These are phyloP conservation scores for Drosophila rellima DNA, from an alignment of 2,888 invertebrate genomes.

Conservation along the genomic window DNA sequence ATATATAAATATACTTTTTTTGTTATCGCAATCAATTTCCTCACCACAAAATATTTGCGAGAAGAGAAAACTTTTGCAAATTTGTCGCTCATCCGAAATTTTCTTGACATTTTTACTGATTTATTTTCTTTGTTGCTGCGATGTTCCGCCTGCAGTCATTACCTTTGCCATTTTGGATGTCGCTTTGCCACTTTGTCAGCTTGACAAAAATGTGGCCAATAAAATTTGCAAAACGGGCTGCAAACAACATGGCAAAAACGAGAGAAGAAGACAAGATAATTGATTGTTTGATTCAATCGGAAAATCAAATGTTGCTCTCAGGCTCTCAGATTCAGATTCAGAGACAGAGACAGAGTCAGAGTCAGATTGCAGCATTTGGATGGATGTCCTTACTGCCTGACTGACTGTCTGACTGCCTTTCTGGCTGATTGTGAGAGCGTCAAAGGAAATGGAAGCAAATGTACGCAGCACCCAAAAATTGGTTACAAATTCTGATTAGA, in stretches of 20 bases:
- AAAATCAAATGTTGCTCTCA: constrained; percentile 73
- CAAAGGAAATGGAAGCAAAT: constrained; percentile 71
- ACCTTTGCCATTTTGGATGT: constrained; percentile 30
- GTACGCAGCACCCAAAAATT: constrained; percentile 71
- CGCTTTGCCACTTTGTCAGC: constrained; percentile 39
- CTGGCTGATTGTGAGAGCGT: constrained; percentile 70
- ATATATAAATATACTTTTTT: not conserved
- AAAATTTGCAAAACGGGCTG: constrained; percentile 60
- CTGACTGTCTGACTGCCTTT: constrained; percentile 56
- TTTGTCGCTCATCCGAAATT: constrained; percentile 26
- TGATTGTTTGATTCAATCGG: constrained; percentile 80
- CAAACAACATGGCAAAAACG: constrained; percentile 28
- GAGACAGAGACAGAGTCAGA: constrained; percentile 1
- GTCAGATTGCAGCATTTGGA: constrained; percentile 35
- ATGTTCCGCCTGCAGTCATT: constrained; percentile 38
- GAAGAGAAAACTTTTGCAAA: constrained; percentile 16
- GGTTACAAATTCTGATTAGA: constrained; percentile 80
- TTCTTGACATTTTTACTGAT: constrained; percentile 36
- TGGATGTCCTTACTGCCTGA: constrained; percentile 49
- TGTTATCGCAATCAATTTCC: constrained; percentile 1
- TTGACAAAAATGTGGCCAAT: constrained; percentile 71
- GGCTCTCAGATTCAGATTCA: constrained; percentile 24
- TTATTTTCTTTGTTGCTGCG: constrained; percentile 15
- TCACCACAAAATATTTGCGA: not conserved
- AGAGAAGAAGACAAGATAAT: constrained; percentile 72